Base-by-base conservation (phyloP, 2,797 vertebrate species). In the Enteromius thamalakanensis region DNA sequence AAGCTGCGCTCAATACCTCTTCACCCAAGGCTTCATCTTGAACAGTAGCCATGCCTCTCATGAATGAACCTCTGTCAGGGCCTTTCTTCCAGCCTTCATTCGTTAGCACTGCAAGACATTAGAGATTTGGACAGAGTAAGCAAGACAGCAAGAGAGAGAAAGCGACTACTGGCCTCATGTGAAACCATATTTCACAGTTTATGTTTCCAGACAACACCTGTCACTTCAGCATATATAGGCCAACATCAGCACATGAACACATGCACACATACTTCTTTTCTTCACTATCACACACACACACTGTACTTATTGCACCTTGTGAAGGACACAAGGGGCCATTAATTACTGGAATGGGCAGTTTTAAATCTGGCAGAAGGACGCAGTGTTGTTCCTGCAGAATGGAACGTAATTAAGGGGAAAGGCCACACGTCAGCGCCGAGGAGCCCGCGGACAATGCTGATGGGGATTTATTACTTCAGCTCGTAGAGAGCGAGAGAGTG, bases 381-480 rank as follows among this genome's bases (percentile, higher is more conserved):
- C 89, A 89, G 89, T 92, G 94, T 94, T 94, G 93, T 94, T 94
- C 90, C 92, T 92, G 90, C 88, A 90, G 91, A 95, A 92, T 85
- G 90, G 90, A 75, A 90, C 89, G 91, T 94, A 94, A 94, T 94
- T 94, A 94, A 95, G 94, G 91, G 90, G 87, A 94, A 93, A 93
- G 91, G 90, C 91, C 92, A 92, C 90, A 90, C 86, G 87, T 92
- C 92, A 92, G 88, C 90, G 87, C 82, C 76, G 88, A 82, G 26
- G 74, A 86, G 88, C 88, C 87, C 87, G 17, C 78, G 85, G 85
- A 88, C 85, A 87, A 84, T 90, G 86, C 86, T 91, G 92, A 93
- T 92, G 92, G 92, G 90, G 92, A 94, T 94, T 93, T 93, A 94
- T 93, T 87, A 87, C 55, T 60, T 70, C 51, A 87, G 74, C 83